Percentiles rank a stretch among this genome's conserved stretches.
Conservation (phyloP, 2,113 vertebrate genomes). For the Gnathonemus echidnorhynchus region DNA sequence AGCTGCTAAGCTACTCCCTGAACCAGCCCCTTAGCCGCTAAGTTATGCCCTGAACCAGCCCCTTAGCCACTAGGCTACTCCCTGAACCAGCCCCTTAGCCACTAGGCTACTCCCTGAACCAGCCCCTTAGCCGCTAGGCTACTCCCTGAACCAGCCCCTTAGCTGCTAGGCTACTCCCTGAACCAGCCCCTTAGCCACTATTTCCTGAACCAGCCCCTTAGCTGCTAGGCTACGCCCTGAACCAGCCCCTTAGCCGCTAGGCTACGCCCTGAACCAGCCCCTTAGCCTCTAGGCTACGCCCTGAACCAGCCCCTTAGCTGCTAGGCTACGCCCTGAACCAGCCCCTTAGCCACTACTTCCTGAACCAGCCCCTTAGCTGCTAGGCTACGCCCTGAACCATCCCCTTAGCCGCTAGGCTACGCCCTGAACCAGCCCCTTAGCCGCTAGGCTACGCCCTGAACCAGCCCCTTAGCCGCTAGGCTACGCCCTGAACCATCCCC, state of each 20-base stretch:
- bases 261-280: neutral
- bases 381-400: too few species aligned
- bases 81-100: neutral
- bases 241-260: neutral
- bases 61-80: neutral
- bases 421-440: neutral
- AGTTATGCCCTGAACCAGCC: neutral
- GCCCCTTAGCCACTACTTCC: too few species aligned
- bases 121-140: too few species aligned
- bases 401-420: too few species aligned
- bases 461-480: too few species aligned
- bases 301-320: neutral
- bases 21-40: neutral
- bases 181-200: neutral
- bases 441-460: too few species aligned
- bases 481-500: neutral
- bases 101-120: too few species aligned
- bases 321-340: neutral
- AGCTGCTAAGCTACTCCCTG: rapidly evolving
- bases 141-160: neutral
- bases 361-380: neutral
- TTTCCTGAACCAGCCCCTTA: neutral
- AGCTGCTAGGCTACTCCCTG: rapidly evolving
- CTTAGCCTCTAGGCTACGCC: neutral
- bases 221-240: too few species aligned